Conservation (phyloP, 2,113 vertebrate species). For the Pachycephala philippinensis region DNA sequence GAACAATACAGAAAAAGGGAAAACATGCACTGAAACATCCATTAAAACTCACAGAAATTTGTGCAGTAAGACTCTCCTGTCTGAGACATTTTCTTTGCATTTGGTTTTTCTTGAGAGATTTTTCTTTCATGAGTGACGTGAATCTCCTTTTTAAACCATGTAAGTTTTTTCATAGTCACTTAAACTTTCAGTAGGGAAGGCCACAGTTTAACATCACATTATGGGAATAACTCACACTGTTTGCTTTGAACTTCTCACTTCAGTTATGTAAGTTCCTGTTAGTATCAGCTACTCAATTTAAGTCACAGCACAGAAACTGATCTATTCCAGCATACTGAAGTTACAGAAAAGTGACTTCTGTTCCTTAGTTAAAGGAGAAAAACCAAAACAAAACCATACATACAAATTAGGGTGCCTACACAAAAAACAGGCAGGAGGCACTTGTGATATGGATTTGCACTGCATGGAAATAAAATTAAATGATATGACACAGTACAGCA, state of each 20-base stretch:
- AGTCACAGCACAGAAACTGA: background rate
- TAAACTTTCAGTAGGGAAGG: background rate
- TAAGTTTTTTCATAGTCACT: background rate
- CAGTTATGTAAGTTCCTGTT: background rate
- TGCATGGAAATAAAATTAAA: background rate
- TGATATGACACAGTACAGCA: background rate
- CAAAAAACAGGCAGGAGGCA: background rate
- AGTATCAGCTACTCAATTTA: background rate
- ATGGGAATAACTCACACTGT: background rate
- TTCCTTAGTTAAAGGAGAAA: background rate
- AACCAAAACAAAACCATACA: background rate
- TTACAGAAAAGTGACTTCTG: background rate
- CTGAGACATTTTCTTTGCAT: background rate
- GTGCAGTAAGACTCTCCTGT: background rate
- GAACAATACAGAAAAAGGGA: background rate
- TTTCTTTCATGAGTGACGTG: background rate
- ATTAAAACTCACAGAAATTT: background rate
- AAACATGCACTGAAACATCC: background rate
- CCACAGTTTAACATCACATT: background rate
- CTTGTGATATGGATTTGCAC: background rate
- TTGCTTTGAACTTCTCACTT: background rate
- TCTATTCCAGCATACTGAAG: background rate
- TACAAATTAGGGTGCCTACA: background rate
- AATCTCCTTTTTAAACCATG: background rate
- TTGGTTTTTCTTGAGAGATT: background rate